Evolutionary conservation across 1,140 invertebrate species (phyloP).

Genomic region (Cydia amplana): DNA sequence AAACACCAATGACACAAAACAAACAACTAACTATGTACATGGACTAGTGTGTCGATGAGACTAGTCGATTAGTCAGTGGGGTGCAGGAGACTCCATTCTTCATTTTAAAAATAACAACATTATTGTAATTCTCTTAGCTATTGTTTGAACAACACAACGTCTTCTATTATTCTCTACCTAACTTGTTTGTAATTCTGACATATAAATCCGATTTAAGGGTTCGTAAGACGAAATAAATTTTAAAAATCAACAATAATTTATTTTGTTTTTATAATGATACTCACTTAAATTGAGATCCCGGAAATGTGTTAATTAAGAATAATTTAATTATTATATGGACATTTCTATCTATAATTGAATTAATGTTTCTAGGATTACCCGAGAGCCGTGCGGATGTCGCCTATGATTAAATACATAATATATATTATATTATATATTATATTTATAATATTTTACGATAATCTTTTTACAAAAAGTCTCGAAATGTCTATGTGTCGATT

Average conservation of each 20-base stretch:
- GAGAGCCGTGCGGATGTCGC: conserved; percentile 24
- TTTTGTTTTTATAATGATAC: conserved; percentile 1
- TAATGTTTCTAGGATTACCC: not conserved
- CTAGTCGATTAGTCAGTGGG: not conserved
- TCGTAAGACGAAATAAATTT: not conserved
- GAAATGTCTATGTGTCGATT: conserved; percentile 49
- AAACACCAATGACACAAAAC: conserved; percentile 16
- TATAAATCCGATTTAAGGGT: not conserved
- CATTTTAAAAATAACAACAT: not conserved
- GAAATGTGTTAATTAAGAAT: conserved; percentile 10
- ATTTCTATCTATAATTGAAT: conserved; percentile 27
- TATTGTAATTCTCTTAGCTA: conserved; percentile 16
- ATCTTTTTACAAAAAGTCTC: conserved; percentile 47
- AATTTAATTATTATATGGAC: conserved; percentile 12
- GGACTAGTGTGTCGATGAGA: conserved; percentile 16
- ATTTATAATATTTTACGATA: conserved; percentile 35
- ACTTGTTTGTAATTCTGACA: not conserved
- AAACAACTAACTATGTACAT: conserved; percentile 17
- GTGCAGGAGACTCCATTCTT: not conserved
- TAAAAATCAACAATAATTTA: conserved; percentile 2
- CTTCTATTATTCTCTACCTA: conserved; percentile 10
- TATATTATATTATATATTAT: too few relatives aligned
- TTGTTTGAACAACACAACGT: not conserved
- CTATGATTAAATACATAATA: conserved; percentile 43
- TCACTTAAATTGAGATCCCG: conserved; percentile 23